Base-by-base conservation (phyloP, 2,797 vertebrate genomes). In the Falco naumanni region DNA sequence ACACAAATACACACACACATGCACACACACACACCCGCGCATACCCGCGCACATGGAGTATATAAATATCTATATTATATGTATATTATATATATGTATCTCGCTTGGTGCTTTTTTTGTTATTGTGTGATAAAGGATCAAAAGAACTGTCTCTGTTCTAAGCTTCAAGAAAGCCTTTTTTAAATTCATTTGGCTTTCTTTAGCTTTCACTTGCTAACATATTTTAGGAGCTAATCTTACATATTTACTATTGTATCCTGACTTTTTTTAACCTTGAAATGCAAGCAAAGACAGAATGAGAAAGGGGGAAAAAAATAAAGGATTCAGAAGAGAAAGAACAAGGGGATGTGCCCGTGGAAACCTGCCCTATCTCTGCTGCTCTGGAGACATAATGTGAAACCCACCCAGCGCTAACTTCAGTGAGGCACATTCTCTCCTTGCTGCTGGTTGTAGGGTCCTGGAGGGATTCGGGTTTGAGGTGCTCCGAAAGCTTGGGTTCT, bases 191-290 rank as follows among this genome's bases (percentile, higher is more conserved):
- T 98, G 97, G 96, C 98, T 99, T 98, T 98, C 98, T 97, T 98
- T 98, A 97, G 96, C 98, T 98, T 98, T 98, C 96, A 93, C 94
- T 97, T 98, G 98, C 98, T 98, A 98, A 98, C 96, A 98, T 98
- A 98, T 98, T 98, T 98, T 98, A 98, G 96, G 98, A 98, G 98
- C 98, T 98, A 98, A 99, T 99, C 98, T 98, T 96, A 98, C 98
- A 98, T 98, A 97, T 98, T 98, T 98, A 97, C 98, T 97, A 98
- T 98, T 98, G 98, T 98, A 98, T 98, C 96, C 97, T 98, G 98
- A 98, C 98, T 99, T 98, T 98, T 97, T 98, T 98, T 99, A 98
- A 99, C 99, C 99, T 99, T 99, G 98, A 99, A 99, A 99, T 98
- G 97, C 97, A 98, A 98, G 98, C 97, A 98, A 98, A 98, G 97